Percentiles rank a stretch among this genome's conserved stretches.
Evolutionary conservation across 2,888 invertebrate species (phyloP).

Genomic region (Metallyticus violacea): DNA sequence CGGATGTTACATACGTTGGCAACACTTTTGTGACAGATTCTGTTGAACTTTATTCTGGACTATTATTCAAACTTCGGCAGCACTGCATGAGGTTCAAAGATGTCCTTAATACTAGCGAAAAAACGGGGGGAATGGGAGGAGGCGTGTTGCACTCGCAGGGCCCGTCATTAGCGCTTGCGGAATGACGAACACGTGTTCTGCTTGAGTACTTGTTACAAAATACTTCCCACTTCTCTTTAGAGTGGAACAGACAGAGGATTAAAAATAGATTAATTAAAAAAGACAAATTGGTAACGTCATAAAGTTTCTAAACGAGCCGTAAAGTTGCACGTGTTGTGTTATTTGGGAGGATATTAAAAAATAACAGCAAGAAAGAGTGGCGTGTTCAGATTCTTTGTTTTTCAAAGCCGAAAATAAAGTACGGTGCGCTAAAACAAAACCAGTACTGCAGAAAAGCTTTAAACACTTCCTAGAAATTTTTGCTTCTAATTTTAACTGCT

Average conservation of each 20-base stretch:
- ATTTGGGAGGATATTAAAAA: not conserved
- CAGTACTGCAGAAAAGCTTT: not conserved
- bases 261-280: slow-evolving; percentile 29
- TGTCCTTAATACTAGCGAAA: not conserved
- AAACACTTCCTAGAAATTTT: not conserved
- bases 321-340: not conserved
- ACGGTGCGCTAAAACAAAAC: not conserved
- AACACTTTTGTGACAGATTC: too few relatives aligned
- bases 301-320: slow-evolving; percentile 18
- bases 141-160: not conserved
- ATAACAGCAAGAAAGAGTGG: not conserved
- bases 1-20: too few relatives aligned
- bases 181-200: slow-evolving; percentile 6
- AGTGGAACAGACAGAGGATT: not conserved
- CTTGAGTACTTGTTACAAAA: not conserved
- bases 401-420: not conserved
- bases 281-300: slow-evolving; percentile 27
- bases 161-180: not conserved
- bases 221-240: not conserved
- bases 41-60: too few relatives aligned
- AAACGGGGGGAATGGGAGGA: not conserved
- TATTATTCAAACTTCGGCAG: too few relatives aligned
- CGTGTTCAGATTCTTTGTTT: not conserved
- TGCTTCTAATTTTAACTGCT: not conserved
- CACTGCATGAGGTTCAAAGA: not conserved